Percentiles rank a stretch among this genome's conserved stretches.
phyloP scores from a whole-genome alignment of 2,113 vertebrate genomes.

The Galbula dea region DNA sequence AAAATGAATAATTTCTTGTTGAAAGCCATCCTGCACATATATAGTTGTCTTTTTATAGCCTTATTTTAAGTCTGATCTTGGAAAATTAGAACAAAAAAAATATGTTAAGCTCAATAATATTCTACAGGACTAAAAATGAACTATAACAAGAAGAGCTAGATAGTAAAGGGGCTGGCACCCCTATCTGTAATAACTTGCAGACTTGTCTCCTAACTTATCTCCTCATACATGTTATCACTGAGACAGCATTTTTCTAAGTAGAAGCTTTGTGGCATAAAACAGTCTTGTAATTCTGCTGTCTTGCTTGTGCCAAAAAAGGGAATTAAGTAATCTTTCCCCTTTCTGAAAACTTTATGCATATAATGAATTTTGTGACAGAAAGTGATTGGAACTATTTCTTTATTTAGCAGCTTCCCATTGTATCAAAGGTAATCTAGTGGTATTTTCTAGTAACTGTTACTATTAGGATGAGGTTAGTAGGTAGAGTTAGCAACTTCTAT shows the following conservation, averaged over 20 bases:
- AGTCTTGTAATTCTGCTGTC: not conserved
- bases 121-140: not conserved
- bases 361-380: not conserved
- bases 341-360: not conserved
- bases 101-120: not conserved
- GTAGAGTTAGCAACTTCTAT: not conserved
- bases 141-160: not conserved
- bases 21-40: not conserved
- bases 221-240: not conserved
- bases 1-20: not conserved
- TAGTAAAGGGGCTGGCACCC: not conserved
- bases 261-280: not conserved
- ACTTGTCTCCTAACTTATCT: no score
- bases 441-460: not conserved
- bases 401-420: not conserved
- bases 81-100: not conserved
- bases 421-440: not conserved
- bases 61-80: not conserved
- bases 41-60: not conserved
- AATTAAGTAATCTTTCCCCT: not conserved
- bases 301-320: not conserved
- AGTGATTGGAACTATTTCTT: not conserved
- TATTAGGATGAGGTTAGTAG: not conserved
- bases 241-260: not conserved
- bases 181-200: not conserved